Evolutionary conservation across 2,888 invertebrate species (phyloP), one percentile per base, ranked within the genome.

Genomic region (Ctenicera cuprea): DNA sequence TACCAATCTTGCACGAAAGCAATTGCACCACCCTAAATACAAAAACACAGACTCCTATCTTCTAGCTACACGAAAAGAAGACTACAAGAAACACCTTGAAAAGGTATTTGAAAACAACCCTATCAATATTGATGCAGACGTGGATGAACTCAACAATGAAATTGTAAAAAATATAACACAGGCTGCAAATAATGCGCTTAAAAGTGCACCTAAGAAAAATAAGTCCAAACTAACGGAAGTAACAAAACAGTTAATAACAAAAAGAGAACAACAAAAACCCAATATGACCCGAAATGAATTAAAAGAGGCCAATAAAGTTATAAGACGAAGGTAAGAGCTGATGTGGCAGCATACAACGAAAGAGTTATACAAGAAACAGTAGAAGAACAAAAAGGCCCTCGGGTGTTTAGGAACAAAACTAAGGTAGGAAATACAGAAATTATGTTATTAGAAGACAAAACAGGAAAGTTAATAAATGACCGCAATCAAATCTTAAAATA

Each of bases 321-420:
- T 54, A 1, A 54, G 54, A 54, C 20, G 7, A 16, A 12, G 22
- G 33, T 54, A 30, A 30, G 33, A 30, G 4, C 5, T n/a, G 54
- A 26, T 16, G 33, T 26, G 8, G 12, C 54, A 54, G 14, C 5
- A 33, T 54, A 54, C n/a, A 54, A 54, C 8, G 14, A 54, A n/a
- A 54, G 8, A 14, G 7, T 33, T 1, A 54, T 30, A 33, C 26
- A 16, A 30, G 30, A 54, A 54, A 30, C 26, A 12, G 20, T 52
- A 11, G 52, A 52, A 52, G 30, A 12, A 26, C 26, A 54, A 1
- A 54, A 30, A 54, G 54, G 30, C 2, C 16, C 33, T 26, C 1
- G 12, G 26, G 30, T 54, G 11, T 54, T 26, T 16, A 26, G 54
- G 4, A 54, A 14, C 1, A 26, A 33, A 30, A 54, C 22, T 3